These are phyloP conservation scores for Ranitomeya variabilis DNA, from an alignment of 2,113 vertebrate genomes.

Conservation along the genomic window DNA sequence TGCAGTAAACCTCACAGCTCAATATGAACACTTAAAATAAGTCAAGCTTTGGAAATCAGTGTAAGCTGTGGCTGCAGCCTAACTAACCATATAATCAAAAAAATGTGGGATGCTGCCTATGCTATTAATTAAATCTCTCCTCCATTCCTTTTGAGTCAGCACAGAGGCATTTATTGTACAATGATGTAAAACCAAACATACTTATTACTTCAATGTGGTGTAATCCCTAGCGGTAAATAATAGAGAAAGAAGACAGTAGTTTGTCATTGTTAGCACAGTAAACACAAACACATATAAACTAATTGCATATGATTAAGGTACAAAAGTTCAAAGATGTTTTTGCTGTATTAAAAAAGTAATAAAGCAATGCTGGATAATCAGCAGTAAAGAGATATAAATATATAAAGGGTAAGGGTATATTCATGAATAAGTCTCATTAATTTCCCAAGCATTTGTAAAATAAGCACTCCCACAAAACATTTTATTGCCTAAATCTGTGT, in stretches of 20 bases:
- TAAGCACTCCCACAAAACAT: too few relatives aligned
- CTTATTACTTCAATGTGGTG: not conserved
- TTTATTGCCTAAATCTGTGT: too few relatives aligned
- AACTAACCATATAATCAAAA: conserved; percentile 46
- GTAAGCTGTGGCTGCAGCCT: conserved; percentile 42
- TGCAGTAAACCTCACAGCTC: conserved; percentile 55
- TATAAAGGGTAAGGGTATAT: too few relatives aligned
- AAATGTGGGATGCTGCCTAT: conserved; percentile 12
- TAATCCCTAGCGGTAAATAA: conserved; percentile 50
- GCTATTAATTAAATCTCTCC: conserved; percentile 34
- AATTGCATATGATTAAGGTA: conserved; percentile 17
- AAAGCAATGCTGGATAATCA: not conserved
- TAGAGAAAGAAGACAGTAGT: conserved; percentile 23
- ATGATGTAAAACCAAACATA: not conserved
- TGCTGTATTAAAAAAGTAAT: not conserved
- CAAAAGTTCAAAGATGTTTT: not conserved
- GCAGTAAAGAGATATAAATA: not conserved
- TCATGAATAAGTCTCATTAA: not conserved
- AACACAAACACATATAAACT: conserved; percentile 21
- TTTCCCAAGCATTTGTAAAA: not conserved
- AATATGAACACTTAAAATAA: conserved; percentile 59
- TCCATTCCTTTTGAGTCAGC: conserved; percentile 20
- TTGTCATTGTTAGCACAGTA: conserved; percentile 31
- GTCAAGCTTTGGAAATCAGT: conserved; percentile 30
- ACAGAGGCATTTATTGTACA: conserved; percentile 17